Base-by-base conservation (phyloP, 2,113 vertebrate species). In the Phyllopteryx taeniolatus region DNA sequence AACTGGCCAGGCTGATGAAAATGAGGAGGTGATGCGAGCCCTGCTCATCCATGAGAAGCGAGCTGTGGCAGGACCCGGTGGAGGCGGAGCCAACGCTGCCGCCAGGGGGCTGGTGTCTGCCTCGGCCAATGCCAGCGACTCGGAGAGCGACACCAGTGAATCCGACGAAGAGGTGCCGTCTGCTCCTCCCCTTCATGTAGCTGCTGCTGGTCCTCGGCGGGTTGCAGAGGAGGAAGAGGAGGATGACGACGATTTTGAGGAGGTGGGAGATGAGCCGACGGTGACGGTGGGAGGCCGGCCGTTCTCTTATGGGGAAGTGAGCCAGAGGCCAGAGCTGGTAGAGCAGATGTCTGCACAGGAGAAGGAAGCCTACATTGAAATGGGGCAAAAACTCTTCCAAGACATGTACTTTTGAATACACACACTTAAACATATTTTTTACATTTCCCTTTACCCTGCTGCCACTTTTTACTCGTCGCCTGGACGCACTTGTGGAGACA, bases 1-100 rank as follows among this genome's bases (percentile, higher is more conserved):
- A 65, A 53, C 75, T 0, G 81, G 83, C 22, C 89, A 88, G 70
- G 9, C 68, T 2, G 95, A 98, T 67, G 96, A 97, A 71, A 98
- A 99, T 0, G 97, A 98, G 83, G 98, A 99, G 76, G 98, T 99
- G 83, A 99, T 99, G 97, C 94, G 94, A 0, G 95, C 97, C 0
- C 91, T 99, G 53, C 97, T 99, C 49, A 99, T 99, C 85, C 98
- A 99, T 0, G 98, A 99, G 89, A 98, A 98, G 89, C 96, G 95
- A 75, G 93, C 90, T 0, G 83, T 0, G 0, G 80, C 93, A 0
- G 93, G 89, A 0, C 59, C 90, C 0, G 90, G 86, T 74, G 60
- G 44, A n/a, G 80, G 82, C 1, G 85, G 90, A 71, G 76, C 80
- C 0, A 76, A 76, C 0, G 66, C 81, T 0, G 79, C 84, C 0